Evolutionary conservation across 2,888 invertebrate genomes (phyloP), one percentile per base, ranked within the genome.

Genomic region (Athripsodes cinereus): DNA sequence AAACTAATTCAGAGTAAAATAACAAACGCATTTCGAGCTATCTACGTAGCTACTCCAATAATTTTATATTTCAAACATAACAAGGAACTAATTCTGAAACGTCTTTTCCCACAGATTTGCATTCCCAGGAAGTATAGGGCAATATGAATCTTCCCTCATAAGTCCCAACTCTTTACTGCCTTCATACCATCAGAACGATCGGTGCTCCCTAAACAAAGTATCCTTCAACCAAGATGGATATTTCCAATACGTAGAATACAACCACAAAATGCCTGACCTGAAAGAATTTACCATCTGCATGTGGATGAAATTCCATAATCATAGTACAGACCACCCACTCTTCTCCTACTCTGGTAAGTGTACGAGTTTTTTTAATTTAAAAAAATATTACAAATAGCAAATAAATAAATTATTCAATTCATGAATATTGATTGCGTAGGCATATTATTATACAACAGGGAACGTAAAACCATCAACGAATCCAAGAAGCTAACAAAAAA

Each of bases 211-310:
- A 5, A 85, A 86, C 72, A 88, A 88, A 68, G 83, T 84, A 22
- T 73, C 78, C 8, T 85, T 88, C 64, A 84, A 81, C 66, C 85
- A 87, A 67, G 86, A 87, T 62, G 74, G 86, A 13, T 85, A 75
- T 68, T 84, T 81, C 64, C 86, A 88, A 74, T 88, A 88, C 66
- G 79, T 90, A 57, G 84, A 87, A 66, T 92, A 89, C 70, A 86
- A 87, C 60, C 81, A 81, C 35, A 74, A 81, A 22, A 67, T 92
- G 34, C 90, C 90, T 0, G 86, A 89, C 68, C 68, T 92, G 65
- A 88, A 89, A 66, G 91, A 92, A 70, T 91, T 91, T 70, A 91
- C 91, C 0, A 76, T 92, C 10, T 92, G 92, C 69, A 82, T 85
- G 74, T 92, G 92, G 92, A 84, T 82, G 66, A 88, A 90, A 67